phyloP scores from a whole-genome alignment of 30 jellyfish, hydroid and myxozoan genomes.

The Hydractinia echinata region DNA sequence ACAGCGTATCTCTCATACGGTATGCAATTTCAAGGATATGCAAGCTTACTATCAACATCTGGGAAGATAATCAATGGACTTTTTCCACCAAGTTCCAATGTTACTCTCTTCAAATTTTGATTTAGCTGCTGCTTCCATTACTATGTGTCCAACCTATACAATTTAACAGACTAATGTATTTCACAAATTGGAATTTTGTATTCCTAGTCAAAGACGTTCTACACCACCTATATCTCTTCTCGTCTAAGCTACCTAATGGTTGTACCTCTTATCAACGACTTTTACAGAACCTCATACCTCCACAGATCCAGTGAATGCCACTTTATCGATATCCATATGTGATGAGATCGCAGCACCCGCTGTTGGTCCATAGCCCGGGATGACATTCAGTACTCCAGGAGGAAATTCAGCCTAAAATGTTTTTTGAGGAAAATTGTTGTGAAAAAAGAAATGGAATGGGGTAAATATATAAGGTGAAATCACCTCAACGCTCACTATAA shows the following conservation, averaged over 20 bases:
- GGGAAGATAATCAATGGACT: conserved; percentile 91
- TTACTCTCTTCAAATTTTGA: conserved; percentile 86
- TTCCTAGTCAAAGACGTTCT: not conserved
- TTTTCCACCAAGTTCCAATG: conserved; percentile 96
- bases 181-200: not conserved
- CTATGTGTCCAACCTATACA: conserved; percentile 76
- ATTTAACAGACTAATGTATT: not conserved
- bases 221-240: no score
- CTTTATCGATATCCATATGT: conserved; percentile 84
- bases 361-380: conserved; percentile 97
- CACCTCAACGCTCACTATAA: no score
- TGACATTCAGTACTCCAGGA: conserved; percentile 90
- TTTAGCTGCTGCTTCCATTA: conserved; percentile 94
- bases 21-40: no score
- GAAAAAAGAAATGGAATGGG: no score
- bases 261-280: not conserved
- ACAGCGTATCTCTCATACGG: no score
- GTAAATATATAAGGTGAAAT: no score
- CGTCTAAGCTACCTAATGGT: not conserved
- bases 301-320: conserved; percentile 93
- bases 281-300: conserved; percentile 45
- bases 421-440: no score
- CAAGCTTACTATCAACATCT: conserved; percentile 79
- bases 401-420: conserved; percentile 89
- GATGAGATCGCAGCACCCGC: conserved; percentile 95